These are phyloP conservation scores for Mythimna pallens DNA, from an alignment of 2,888 invertebrate species.

Conservation along the genomic window DNA sequence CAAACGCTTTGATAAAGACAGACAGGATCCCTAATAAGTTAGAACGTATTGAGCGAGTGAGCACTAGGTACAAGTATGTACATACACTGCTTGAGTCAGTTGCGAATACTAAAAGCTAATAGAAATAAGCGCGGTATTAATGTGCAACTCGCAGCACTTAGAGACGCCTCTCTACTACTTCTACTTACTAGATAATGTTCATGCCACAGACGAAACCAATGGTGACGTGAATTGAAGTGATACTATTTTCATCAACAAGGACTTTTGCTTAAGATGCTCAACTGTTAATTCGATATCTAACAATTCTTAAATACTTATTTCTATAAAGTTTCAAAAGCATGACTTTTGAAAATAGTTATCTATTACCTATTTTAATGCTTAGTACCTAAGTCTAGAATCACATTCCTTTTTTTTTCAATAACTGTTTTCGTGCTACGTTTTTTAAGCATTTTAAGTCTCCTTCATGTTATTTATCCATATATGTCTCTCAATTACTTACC, in stretches of 20 bases:
- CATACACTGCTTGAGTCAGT: background rate
- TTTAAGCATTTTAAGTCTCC: too few relatives aligned
- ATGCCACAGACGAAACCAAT: background rate
- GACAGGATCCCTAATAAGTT: conserved; percentile 8
- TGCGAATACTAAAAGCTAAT: conserved; percentile 34
- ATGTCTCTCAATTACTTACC: too few relatives aligned
- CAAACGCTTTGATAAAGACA: conserved; percentile 9
- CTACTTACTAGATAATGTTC: background rate
- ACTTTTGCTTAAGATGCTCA: too few relatives aligned
- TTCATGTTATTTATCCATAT: background rate
- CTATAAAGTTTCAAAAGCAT: background rate
- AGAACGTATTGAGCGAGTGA: conserved; percentile 3
- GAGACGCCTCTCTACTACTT: background rate
- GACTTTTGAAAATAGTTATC: background rate
- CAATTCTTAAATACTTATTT: background rate
- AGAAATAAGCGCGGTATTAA: conserved; percentile 21
- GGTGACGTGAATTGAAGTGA: background rate
- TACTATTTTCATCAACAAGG: background rate
- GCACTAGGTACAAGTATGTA: background rate
- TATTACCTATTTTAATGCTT: background rate
- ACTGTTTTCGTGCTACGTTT: background rate
- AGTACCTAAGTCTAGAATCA: background rate
- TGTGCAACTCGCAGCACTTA: conserved; percentile 2
- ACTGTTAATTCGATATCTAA: too few relatives aligned
- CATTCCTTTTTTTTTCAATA: background rate